phyloP scores from a whole-genome alignment of 2,797 vertebrate species.

The Enteromius radiatus region DNA sequence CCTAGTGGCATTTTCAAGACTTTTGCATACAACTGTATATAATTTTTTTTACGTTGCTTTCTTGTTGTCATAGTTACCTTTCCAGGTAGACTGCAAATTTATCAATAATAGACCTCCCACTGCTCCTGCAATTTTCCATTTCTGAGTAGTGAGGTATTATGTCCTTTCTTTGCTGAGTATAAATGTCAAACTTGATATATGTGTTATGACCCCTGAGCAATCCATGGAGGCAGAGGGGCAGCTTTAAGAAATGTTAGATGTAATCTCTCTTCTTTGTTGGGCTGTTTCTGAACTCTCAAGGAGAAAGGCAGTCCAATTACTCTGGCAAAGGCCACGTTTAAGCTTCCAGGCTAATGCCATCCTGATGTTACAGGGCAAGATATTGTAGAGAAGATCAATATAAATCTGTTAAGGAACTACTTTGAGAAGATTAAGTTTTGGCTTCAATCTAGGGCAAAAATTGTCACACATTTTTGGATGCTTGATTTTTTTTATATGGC shows the following conservation, averaged over 20 bases:
- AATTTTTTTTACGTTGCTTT: background rate
- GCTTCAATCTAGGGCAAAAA: background rate
- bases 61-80: conserved; percentile 31
- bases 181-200: conserved; percentile 43
- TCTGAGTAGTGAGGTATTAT: background rate
- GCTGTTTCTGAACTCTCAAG: background rate
- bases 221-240: conserved; percentile 1
- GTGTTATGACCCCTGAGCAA: conserved; percentile 12
- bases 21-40: too few species aligned
- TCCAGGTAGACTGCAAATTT: conserved; percentile 16
- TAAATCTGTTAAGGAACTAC: background rate
- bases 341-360: background rate
- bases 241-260: conserved; percentile 22
- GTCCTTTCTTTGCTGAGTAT: conserved; percentile 17
- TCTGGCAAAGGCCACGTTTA: conserved; percentile 4
- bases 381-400: conserved; percentile 1
- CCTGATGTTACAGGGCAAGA: background rate
- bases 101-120: background rate
- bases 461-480: background rate
- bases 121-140: background rate
- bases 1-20: too few species aligned
- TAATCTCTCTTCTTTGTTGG: conserved; percentile 18
- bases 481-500: background rate
- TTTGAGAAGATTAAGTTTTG: background rate
- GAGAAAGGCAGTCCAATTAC: conserved; percentile 18